These are phyloP conservation scores for Anguilla pacifica DNA, from an alignment of 2,797 vertebrate genomes.

Conservation along the genomic window DNA sequence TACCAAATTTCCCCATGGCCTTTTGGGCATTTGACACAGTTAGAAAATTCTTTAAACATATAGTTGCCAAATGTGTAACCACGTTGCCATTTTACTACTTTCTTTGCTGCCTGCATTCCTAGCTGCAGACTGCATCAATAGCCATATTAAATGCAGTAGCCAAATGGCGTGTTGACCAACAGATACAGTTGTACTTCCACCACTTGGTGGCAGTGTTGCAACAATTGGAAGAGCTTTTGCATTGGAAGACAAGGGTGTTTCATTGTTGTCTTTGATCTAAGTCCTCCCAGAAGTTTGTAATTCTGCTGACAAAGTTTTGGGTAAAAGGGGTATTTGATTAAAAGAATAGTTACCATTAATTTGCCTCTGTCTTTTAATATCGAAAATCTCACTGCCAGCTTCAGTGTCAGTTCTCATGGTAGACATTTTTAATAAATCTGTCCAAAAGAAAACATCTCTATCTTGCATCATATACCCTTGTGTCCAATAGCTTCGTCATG, in stretches of 20 bases:
- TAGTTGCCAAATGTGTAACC: background rate
- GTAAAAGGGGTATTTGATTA: conserved; percentile 9
- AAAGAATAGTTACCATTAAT: background rate
- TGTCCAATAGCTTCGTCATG: background rate
- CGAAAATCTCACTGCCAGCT: background rate
- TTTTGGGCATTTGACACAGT: background rate
- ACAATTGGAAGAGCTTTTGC: background rate
- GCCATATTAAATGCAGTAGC: conserved; percentile 3
- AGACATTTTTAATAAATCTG: background rate
- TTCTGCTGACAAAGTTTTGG: background rate
- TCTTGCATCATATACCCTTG: background rate
- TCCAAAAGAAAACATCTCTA: background rate
- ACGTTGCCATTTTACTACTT: background rate
- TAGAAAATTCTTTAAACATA: background rate
- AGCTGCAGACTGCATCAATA: background rate
- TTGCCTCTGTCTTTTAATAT: background rate
- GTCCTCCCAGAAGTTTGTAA: background rate
- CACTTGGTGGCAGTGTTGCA: conserved; percentile 43
- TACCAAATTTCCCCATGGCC: background rate
- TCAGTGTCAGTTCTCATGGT: background rate
- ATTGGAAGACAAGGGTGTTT: background rate
- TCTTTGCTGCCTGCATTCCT: background rate
- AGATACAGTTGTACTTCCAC: background rate
- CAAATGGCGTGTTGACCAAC: background rate
- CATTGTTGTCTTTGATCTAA: background rate